These are phyloP conservation scores for Gorsachius magnificus DNA, from an alignment of 2,797 vertebrate genomes.

Conservation along the genomic window DNA sequence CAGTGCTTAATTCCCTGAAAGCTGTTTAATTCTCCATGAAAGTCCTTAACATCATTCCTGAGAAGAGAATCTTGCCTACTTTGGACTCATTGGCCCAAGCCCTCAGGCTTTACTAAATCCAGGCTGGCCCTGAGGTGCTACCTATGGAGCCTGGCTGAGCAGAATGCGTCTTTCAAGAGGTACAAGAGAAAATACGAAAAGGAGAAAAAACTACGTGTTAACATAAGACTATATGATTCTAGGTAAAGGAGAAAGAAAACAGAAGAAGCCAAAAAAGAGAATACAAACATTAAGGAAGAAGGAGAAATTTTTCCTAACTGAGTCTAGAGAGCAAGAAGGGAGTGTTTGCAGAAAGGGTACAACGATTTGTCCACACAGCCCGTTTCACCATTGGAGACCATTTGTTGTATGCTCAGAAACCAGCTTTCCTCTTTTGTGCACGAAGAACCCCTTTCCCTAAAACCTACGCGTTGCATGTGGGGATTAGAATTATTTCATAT, in stretches of 20 bases:
- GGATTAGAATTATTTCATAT: slow-evolving; percentile 7
- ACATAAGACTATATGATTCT: neutral
- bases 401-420: neutral
- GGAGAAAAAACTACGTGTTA: neutral
- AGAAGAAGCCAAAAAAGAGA: neutral
- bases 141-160: neutral
- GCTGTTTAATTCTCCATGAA: neutral
- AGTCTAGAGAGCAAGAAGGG: neutral
- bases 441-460: neutral
- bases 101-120: neutral
- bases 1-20: neutral
- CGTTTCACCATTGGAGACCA: neutral
- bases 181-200: neutral
- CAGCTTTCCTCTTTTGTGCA: neutral
- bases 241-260: neutral
- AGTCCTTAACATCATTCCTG: neutral
- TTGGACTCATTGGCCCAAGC: neutral
- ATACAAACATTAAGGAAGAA: neutral
- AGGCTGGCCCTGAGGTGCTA: neutral
- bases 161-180: neutral
- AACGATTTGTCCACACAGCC: neutral
- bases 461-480: neutral
- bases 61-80: neutral
- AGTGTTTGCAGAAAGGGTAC: neutral
- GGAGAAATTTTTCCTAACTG: neutral